Evolutionary conservation across 2,888 invertebrate species (phyloP).

Genomic region (Alloscopus bannaensis): DNA sequence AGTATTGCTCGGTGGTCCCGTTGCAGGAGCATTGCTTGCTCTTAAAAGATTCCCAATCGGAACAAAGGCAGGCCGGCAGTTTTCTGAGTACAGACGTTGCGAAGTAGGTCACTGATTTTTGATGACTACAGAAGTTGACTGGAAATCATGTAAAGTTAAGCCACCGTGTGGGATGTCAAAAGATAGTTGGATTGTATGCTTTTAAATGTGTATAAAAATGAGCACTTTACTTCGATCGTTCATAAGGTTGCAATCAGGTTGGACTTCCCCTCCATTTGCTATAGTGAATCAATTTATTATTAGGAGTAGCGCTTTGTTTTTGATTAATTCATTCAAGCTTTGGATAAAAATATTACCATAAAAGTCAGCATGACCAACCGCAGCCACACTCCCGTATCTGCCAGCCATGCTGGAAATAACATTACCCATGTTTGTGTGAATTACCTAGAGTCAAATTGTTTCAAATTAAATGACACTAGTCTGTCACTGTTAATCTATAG

Average conservation of each 20-base stretch:
- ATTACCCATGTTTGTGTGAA: constrained; percentile 56
- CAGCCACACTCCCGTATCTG: constrained; percentile 39
- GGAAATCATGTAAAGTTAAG: neutral
- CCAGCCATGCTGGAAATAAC: constrained; percentile 29
- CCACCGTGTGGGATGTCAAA: neutral
- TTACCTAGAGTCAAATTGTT: constrained; percentile 24
- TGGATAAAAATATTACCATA: constrained; percentile 40
- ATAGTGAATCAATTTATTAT: neutral
- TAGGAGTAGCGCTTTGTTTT: neutral
- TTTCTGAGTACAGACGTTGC: constrained; percentile 26
- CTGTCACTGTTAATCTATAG: neutral
- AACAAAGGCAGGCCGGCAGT: constrained; percentile 29
- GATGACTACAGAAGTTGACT: constrained; percentile 52
- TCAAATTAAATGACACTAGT: neutral
- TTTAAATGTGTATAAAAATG: neutral
- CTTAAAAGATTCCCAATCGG: constrained; percentile 24
- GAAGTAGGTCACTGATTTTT: constrained; percentile 46
- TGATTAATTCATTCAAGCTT: neutral
- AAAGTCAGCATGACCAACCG: constrained; percentile 47
- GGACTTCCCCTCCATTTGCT: constrained; percentile 52
- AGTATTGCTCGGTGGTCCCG: constrained; percentile 3
- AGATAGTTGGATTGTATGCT: neutral
- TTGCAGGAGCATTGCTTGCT: constrained; percentile 15
- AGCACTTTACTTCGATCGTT: constrained; percentile 39
- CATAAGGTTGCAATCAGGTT: constrained; percentile 39